These are phyloP conservation scores for Ecdyonurus torrentis DNA, from an alignment of 2,888 invertebrate genomes.

Conservation along the genomic window DNA sequence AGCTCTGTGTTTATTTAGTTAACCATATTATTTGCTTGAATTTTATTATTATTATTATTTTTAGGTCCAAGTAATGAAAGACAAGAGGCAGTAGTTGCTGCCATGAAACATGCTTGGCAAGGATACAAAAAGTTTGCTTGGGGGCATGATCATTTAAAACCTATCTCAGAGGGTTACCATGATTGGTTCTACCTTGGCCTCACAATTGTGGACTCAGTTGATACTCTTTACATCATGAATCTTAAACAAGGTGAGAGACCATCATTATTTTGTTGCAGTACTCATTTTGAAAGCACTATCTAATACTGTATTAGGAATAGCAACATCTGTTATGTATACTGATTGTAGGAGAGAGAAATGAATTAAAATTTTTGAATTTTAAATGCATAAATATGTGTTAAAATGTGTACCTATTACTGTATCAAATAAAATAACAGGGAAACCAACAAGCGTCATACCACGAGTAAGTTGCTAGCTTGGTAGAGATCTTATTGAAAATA, in stretches of 20 bases:
- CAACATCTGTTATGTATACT: too few relatives aligned
- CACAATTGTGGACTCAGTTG: slow-evolving; percentile 89
- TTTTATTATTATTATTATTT: too few relatives aligned
- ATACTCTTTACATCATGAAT: slow-evolving; percentile 94
- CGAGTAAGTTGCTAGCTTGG: too few relatives aligned
- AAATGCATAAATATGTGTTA: background rate
- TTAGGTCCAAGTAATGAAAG: slow-evolving; percentile 41
- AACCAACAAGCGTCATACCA: too few relatives aligned
- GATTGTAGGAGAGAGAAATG: slow-evolving; percentile 3
- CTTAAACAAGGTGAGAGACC: slow-evolving; percentile 81
- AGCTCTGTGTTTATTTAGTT: too few relatives aligned
- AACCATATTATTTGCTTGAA: too few relatives aligned
- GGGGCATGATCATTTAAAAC: slow-evolving; percentile 93
- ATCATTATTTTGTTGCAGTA: too few relatives aligned
- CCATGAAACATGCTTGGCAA: slow-evolving; percentile 86
- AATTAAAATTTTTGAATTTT: slow-evolving; percentile 6
- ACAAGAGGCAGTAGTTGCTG: slow-evolving; percentile 71
- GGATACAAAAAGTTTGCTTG: slow-evolving; percentile 90
- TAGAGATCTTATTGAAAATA: too few relatives aligned
- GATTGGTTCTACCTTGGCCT: slow-evolving; percentile 96
- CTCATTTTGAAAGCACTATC: too few relatives aligned
- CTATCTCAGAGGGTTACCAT: slow-evolving; percentile 62
- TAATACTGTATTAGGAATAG: too few relatives aligned
- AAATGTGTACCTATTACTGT: background rate
- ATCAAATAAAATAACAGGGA: too few relatives aligned